A percentile compares a stretch with the other conserved stretches of the same genome.
Conservation (phyloP, 92 coral and sea anemone genomes). For the Palythoa grandis region DNA sequence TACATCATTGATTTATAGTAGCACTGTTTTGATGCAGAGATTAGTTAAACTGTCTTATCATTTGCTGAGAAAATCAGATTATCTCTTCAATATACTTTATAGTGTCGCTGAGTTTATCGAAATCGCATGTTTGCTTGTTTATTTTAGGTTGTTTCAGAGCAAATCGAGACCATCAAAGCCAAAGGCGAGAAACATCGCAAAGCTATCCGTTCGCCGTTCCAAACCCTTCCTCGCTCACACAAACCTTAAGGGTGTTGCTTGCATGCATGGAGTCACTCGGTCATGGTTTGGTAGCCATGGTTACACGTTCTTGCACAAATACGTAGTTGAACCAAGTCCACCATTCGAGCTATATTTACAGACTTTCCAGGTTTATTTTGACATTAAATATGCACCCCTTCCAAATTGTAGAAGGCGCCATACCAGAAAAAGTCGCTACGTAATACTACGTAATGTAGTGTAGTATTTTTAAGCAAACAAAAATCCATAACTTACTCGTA, state of each 20-base stretch:
- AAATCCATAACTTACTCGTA: no score
- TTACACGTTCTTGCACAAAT: neutral
- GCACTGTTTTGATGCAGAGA: no score
- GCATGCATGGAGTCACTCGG: neutral
- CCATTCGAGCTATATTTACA: no score
- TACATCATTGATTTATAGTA: no score
- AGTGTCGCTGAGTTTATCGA: neutral
- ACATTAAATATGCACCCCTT: neutral
- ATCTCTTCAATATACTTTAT: neutral
- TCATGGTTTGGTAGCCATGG: neutral
- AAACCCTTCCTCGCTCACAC: slow-evolving; percentile 78
- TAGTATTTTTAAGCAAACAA: no score
- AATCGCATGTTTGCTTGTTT: neutral
- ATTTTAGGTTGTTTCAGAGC: slow-evolving; percentile 72
- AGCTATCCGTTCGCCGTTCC: slow-evolving; percentile 86
- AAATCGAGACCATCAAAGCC: slow-evolving; percentile 77
- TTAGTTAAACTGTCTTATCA: neutral
- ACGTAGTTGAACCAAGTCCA: no score
- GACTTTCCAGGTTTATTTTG: neutral
- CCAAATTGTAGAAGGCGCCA: neutral
- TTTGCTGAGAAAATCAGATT: neutral
- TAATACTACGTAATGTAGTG: neutral
- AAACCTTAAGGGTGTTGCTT: neutral
- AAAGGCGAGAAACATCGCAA: slow-evolving; percentile 90
- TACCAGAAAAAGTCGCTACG: neutral